Evolutionary conservation across 2,888 invertebrate species (phyloP).

Genomic region (Sinohyriopsis cumingii): DNA sequence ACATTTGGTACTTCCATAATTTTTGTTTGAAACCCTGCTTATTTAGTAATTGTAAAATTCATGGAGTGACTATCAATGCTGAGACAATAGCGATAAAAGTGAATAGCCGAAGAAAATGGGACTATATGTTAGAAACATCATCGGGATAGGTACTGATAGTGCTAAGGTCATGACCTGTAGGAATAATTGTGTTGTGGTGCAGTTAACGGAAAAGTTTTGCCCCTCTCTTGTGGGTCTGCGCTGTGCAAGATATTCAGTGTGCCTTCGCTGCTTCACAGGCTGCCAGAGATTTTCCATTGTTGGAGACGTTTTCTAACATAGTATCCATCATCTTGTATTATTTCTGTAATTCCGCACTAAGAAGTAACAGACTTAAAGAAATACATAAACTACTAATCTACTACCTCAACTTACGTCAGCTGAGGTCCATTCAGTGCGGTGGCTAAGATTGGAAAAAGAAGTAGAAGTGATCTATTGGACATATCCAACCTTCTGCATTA

Average conservation of each 20-base stretch:
- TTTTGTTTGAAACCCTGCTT: no score
- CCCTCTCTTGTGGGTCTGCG: slow-evolving; percentile 21
- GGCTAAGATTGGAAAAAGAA: slow-evolving; percentile 30
- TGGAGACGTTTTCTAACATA: slow-evolving; percentile 6
- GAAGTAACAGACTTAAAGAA: slow-evolving; percentile 18
- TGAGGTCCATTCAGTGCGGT: slow-evolving; percentile 30
- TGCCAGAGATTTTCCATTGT: slow-evolving; percentile 9
- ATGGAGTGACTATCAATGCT: no score
- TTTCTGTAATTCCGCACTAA: slow-evolving; percentile 19
- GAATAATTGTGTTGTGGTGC: slow-evolving; percentile 15
- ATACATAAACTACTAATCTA: no score
- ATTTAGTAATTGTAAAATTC: no score
- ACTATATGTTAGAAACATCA: no score
- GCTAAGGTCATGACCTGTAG: slow-evolving; percentile 27
- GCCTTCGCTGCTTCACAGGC: slow-evolving; percentile 24
- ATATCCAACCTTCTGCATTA: slow-evolving; percentile 23
- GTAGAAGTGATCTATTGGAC: slow-evolving; percentile 27
- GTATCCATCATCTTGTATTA: slow-evolving; percentile 6
- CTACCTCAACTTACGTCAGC: slow-evolving; percentile 13
- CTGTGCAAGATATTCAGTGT: slow-evolving; percentile 17
- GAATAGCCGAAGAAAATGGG: no score
- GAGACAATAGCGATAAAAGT: no score
- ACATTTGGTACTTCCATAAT: no score
- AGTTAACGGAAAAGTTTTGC: slow-evolving; percentile 5
- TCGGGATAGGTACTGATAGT: slow-evolving; percentile 16